Evolutionary conservation across 1,140 invertebrate genomes (phyloP).

Genomic region (Neocloeon triangulifer): DNA sequence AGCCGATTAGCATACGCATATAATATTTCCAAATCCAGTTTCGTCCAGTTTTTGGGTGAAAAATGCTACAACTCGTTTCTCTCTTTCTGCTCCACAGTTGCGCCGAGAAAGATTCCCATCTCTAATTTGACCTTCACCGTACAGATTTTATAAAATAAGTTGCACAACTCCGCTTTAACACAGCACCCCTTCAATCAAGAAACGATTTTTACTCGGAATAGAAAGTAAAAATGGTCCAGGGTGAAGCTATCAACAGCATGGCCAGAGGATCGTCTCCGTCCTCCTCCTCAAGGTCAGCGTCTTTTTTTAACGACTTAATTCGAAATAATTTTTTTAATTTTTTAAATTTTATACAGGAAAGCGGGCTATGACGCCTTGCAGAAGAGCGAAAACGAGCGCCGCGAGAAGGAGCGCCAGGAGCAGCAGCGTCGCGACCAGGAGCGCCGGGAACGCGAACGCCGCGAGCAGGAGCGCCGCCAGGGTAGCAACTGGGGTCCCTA

Average conservation of each 20-base stretch:
- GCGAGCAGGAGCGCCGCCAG: background rate
- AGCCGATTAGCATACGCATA: no score
- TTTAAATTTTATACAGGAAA: constrained; percentile 19
- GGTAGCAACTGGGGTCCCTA: constrained; percentile 24
- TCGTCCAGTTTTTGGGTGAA: background rate
- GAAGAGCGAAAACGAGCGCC: background rate
- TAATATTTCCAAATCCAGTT: no score
- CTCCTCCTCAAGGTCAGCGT: background rate
- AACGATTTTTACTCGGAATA: constrained; percentile 1
- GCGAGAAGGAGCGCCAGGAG: constrained; percentile 8
- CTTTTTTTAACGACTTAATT: background rate
- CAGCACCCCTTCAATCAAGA: no score
- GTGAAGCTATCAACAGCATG: constrained; percentile 9
- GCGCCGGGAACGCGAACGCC: constrained; percentile 21
- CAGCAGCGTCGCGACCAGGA: constrained; percentile 28
- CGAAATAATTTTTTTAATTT: constrained; percentile 3
- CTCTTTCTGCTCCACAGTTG: background rate
- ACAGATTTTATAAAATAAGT: background rate
- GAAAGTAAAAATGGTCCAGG: constrained; percentile 12
- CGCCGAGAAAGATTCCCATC: background rate
- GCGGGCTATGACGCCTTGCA: constrained; percentile 13
- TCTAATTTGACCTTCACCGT: background rate
- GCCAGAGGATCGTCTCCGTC: constrained; percentile 13
- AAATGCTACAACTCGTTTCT: background rate
- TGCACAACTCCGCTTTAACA: no score